Evolutionary conservation across 64 coral and sea anemone species (phyloP), one percentile per base, ranked within the genome.

Genomic region (Montipora cactus): DNA sequence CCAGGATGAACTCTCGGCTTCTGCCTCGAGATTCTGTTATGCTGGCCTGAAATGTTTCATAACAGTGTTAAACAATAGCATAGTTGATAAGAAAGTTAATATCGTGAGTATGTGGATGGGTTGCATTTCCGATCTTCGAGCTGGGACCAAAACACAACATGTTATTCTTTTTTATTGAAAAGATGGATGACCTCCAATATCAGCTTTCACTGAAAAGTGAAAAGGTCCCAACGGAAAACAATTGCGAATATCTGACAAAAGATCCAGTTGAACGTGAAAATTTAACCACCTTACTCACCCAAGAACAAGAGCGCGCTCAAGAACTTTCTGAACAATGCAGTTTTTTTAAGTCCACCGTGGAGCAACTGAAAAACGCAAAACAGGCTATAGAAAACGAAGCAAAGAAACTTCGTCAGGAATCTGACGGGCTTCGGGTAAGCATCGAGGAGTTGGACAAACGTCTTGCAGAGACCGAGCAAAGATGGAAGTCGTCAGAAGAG

Each of bases 401-500:
- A 47, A 7, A 67, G 5, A 47, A 68, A 15, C 44, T 47, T 14
- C 28, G 59, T 15, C 8, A 59, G 9, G 44, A 67, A 48, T 55
- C 37, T 16, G 59, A 84, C 15, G 59, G 67, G 46, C 58, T 67
- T 37, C 59, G 4, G 4, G 15, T 8, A 62, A n/a, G 37, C 18
- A 7, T 84, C 8, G 23, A 48, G 1, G 44, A n/a, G 7, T 84
- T 67, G 14, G 59, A 84, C 55, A 47, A 45, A 44, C 28, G 59
- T 13, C 23, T 84, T 10, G 59, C 44, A 15, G 81, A 84, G 28
- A 67, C 81, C 4, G 76, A 90, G n/a, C 59, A 74, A 80, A 48
- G 18, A 8, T 72, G 62, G 3, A 48, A 80, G 10, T 15, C 67
- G n/a, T 81, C 67, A 4, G 46, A 90, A 53, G 23, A 90, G 21